Evolutionary conservation across 2,113 vertebrate species (phyloP), one percentile per base, ranked within the genome.

Genomic region (Boleophthalmus pectinirostris): DNA sequence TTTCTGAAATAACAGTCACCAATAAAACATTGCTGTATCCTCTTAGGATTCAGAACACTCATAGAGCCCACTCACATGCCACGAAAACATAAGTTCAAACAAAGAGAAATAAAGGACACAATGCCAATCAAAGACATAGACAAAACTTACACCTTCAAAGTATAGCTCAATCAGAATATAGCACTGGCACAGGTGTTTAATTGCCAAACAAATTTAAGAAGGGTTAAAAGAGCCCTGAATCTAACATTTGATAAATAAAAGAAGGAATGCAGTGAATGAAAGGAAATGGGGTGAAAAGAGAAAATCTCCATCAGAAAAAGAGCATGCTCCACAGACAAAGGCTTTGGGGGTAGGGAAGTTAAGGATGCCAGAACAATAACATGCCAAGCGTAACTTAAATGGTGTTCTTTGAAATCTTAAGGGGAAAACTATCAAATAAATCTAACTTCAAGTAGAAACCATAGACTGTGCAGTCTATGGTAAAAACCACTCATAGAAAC

Each of bases 1-100:
- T 83, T 93, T 93, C 94, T 95, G 94, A 94, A 95, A 95, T 94
- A 93, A 94, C 93, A 95, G 93, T 93, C 89, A 95, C 89, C 94
- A 94, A 91, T 95, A 94, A 95, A 94, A 94, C 90, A 94, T 78
- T 92, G 94, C 93, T 92, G 89, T 89, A 91, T 91, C 91, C 88
- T 88, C 89, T 92, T 90, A 78, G 90, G 85, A 80, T 87, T 81
- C 88, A 81, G 85, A 75, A 90, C 81, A 91, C 91, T 74, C 65
- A 79, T 77, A 87, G 91, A 90, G 65, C 87, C 84, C 88, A 90
- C 72, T 90, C 75, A 80, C 90, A 93, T 79, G 86, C 90, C 79
- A 76, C 87, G 81, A 82, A 25, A 49, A 43, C 23, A 15, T 65
- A 46, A 60, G 69, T 33, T 72, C 23, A 77, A 23, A 86, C 6